These are phyloP conservation scores for Anabacerthia variegaticeps DNA, from an alignment of 2,797 vertebrate species.

Conservation along the genomic window DNA sequence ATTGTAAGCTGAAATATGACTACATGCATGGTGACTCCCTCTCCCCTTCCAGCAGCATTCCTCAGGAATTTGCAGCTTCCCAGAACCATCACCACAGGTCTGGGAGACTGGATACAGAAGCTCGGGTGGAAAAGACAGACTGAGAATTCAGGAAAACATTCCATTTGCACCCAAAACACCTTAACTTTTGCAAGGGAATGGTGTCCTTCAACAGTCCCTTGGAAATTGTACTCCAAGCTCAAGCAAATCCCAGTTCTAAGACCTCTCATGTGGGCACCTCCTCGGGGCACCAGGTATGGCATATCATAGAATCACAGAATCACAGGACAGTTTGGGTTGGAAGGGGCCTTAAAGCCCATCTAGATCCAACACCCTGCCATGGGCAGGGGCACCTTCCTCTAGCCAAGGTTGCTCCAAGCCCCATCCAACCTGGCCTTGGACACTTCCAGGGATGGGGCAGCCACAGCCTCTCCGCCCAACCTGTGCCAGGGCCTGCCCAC, in stretches of 20 bases:
- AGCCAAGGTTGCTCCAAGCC: neutral
- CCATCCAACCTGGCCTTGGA: neutral
- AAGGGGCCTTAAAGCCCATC: neutral
- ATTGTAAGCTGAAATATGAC: neutral
- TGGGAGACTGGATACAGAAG: neutral
- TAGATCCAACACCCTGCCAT: no score
- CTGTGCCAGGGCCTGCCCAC: no score
- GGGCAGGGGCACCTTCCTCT: neutral
- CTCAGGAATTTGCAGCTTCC: neutral
- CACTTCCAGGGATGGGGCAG: neutral
- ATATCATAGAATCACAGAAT: neutral
- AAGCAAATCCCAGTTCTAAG: neutral
- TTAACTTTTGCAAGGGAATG: neutral
- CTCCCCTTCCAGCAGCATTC: neutral
- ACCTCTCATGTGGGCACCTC: rapidly evolving
- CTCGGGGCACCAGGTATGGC: neutral
- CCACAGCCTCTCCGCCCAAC: neutral
- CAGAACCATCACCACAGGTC: neutral
- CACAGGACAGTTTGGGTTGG: neutral
- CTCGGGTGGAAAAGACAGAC: neutral
- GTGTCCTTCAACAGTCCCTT: neutral
- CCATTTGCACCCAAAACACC: neutral
- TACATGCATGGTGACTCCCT: neutral
- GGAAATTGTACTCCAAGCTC: neutral
- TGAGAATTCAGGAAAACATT: neutral